These are phyloP conservation scores for Drosophila buzzatii DNA, from an alignment of 2,888 invertebrate genomes.

Conservation along the genomic window DNA sequence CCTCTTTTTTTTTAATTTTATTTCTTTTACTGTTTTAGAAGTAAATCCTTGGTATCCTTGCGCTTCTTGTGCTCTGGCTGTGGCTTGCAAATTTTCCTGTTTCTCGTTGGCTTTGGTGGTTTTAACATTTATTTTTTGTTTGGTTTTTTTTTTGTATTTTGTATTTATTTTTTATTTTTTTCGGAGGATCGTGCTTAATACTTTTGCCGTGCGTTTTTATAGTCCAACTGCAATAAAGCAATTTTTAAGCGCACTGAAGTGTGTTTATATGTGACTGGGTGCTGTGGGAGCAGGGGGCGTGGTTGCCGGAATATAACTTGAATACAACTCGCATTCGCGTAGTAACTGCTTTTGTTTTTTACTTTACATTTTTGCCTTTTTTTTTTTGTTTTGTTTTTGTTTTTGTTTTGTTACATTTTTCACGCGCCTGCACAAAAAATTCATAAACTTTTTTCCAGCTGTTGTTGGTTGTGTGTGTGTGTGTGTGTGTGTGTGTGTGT, in stretches of 20 bases:
- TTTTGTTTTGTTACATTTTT: constrained; percentile 72
- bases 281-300: constrained; percentile 21
- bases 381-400: neutral
- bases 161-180: constrained; percentile 25
- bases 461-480: constrained; percentile 32
- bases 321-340: constrained; percentile 63
- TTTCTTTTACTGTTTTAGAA: constrained; percentile 55
- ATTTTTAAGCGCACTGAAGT: constrained; percentile 81
- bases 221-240: constrained; percentile 81
- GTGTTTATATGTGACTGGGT: constrained; percentile 79
- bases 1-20: constrained; percentile 15
- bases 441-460: constrained; percentile 71
- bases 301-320: constrained; percentile 11
- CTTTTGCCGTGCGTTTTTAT: constrained; percentile 78
- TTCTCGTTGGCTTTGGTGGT: constrained; percentile 48
- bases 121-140: constrained; percentile 50
- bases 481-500: constrained; percentile 14
- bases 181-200: constrained; percentile 42
- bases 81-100: constrained; percentile 80
- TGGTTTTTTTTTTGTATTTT: constrained; percentile 7
- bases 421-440: constrained; percentile 81
- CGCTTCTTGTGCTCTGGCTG: constrained; percentile 61
- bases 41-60: constrained; percentile 71
- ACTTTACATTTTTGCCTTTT: constrained; percentile 12
- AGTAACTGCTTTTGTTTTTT: constrained; percentile 70